These are phyloP conservation scores for Plagodis dolabraria DNA, from an alignment of 2,888 invertebrate species.

Conservation along the genomic window DNA sequence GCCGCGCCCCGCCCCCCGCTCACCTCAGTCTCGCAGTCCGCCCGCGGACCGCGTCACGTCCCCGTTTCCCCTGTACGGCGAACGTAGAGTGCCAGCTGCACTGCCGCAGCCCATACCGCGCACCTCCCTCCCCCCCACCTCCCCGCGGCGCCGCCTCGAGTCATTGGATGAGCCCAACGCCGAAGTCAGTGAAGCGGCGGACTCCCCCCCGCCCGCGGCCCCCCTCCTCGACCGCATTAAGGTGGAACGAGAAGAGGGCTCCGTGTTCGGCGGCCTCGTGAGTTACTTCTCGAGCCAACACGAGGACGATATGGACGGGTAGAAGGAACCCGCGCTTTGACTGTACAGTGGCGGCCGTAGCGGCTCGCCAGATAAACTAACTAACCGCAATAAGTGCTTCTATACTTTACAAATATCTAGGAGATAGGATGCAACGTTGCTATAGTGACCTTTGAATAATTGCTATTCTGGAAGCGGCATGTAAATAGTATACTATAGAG, in stretches of 20 bases:
- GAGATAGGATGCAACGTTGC: too few species aligned
- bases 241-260: conserved; percentile 80
- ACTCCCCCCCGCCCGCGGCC: conserved; percentile 33
- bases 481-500: conserved; percentile 62
- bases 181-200: background rate
- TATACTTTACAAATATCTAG: background rate
- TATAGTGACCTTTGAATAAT: background rate
- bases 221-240: conserved; percentile 24
- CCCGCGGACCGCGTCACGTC: conserved; percentile 48
- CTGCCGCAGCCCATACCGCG: conserved; percentile 24
- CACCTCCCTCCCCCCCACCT: conserved; percentile 16
- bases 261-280: conserved; percentile 95
- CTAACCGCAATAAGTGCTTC: background rate
- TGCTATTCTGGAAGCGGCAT: conserved; percentile 31
- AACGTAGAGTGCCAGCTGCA: conserved; percentile 23
- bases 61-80: conserved; percentile 36
- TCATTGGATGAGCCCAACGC: conserved; percentile 24
- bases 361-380: too few species aligned
- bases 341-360: too few species aligned
- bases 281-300: conserved; percentile 96
- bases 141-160: conserved; percentile 20
- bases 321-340: conserved; percentile 29
- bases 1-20: conserved; percentile 27
- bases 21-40: conserved; percentile 19
- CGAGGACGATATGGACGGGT: conserved; percentile 92